phyloP scores from a whole-genome alignment of 2,113 vertebrate genomes.

The Cranoglanis bouderius region DNA sequence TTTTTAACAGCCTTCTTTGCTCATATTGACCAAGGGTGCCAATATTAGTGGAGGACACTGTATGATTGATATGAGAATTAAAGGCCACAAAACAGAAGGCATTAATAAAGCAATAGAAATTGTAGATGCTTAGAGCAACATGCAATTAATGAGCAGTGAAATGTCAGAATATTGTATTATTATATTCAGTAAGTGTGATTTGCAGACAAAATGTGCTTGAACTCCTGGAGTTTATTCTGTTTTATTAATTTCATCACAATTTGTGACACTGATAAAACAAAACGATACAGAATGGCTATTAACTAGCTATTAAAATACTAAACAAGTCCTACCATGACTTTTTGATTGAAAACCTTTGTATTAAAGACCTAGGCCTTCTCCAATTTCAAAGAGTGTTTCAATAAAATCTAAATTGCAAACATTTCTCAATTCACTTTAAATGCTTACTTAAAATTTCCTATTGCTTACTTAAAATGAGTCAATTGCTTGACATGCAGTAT shows the following conservation, averaged over 20 bases:
- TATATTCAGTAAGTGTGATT: not conserved
- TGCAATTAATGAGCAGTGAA: not conserved
- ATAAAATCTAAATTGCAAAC: not conserved
- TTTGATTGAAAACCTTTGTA: not conserved
- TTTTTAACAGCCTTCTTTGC: no score
- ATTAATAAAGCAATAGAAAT: not conserved
- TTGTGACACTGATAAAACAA: not conserved
- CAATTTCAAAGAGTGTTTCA: not conserved
- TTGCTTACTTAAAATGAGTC: not conserved
- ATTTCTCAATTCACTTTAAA: not conserved
- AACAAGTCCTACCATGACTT: not conserved
- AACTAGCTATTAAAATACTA: not conserved
- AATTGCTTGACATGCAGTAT: not conserved
- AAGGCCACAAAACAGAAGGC: not conserved
- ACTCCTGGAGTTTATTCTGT: not conserved
- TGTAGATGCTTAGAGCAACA: not conserved
- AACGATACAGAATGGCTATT: not conserved
- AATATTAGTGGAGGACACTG: no score
- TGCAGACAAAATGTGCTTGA: not conserved
- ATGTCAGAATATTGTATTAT: not conserved
- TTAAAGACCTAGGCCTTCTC: not conserved
- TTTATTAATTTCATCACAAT: not conserved
- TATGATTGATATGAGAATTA: conserved; percentile 10
- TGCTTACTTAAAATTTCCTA: not conserved
- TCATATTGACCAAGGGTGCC: no score